Evolutionary conservation across 1,140 invertebrate genomes (phyloP), one percentile per base, ranked within the genome.

Genomic region (Drosophila fuyamai): DNA sequence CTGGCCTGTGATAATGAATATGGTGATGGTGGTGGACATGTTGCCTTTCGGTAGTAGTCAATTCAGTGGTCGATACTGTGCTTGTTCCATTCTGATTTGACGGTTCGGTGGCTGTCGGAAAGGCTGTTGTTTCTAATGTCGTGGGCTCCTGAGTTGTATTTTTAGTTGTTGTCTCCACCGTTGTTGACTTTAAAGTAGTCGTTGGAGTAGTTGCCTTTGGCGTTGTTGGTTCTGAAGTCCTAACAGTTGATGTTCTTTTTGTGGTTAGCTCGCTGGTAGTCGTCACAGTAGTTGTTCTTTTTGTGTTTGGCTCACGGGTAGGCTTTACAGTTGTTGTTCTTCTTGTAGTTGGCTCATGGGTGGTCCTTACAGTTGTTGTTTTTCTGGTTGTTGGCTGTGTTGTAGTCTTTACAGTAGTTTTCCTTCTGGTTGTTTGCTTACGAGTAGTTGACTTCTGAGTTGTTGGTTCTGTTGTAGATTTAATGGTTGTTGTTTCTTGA

Each of bases 1-100:
- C 40, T 6, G 55, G 55, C 40, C 13, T 57, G 14, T 57, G 55
- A 43, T 57, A 16, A 43, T 57, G 55, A 43, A 43, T 43, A 32
- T 57, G 53, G 18, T 55, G 51, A 23, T 54, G 51, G 1, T 54
- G 36, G 18, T 55, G 54, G 38, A 40, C 14, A 14, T 55, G 13
- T 14, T 56, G 18, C 7, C 8, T 4, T n/a, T 10, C 38, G 1
- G 18, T 27, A 5, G 12, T 27, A 7, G 14, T 14, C 0, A n/a
- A 51, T 10, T 10, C 35, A 3, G 16, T 18, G 5, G 36, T 58
- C 4, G 53, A n/a, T n/a, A n/a, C n/a, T n/a, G n/a, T n/a, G n/a
- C n/a, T n/a, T n/a, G n/a, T 40, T n/a, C 14, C 29, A 12, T 12
- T 44, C 14, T 13, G n/a, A 29, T 18, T 14, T 8, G 7, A 44